A percentile compares a stretch with the other conserved stretches of the same genome.
Conservation (phyloP, 1,140 invertebrate species). For the Gonioctena quinquepunctata region DNA sequence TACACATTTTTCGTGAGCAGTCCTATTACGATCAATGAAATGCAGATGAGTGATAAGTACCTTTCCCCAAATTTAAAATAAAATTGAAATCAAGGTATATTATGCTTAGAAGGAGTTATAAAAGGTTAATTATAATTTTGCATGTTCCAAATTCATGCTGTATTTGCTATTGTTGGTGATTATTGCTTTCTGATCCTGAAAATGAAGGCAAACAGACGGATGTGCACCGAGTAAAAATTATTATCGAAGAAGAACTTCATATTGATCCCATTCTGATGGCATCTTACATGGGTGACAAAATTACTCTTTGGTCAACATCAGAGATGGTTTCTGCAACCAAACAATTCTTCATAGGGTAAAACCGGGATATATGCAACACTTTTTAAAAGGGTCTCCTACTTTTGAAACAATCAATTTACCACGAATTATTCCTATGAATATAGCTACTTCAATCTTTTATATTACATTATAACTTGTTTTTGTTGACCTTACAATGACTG, state of each 20-base stretch:
- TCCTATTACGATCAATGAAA: not conserved
- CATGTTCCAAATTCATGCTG: not conserved
- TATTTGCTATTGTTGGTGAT: not conserved
- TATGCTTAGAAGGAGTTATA: too few species aligned
- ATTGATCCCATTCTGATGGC: too few species aligned
- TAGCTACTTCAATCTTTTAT: too few species aligned
- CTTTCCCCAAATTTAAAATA: not conserved
- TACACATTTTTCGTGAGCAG: not conserved
- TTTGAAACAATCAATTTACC: too few species aligned
- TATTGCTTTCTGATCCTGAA: not conserved
- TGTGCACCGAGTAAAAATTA: not conserved
- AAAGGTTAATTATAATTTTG: not conserved
- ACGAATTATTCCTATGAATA: too few species aligned
- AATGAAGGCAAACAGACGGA: not conserved
- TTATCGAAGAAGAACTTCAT: not conserved
- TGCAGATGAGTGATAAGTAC: not conserved
- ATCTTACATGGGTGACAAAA: too few species aligned
- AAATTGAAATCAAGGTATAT: not conserved
- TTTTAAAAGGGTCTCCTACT: too few species aligned
- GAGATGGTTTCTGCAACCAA: too few species aligned
- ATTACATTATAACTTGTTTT: too few species aligned
- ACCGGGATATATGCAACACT: too few species aligned
- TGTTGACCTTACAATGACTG: constrained; percentile 3
- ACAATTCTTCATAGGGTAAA: too few species aligned
- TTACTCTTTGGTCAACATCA: too few species aligned